These are phyloP conservation scores for Orussus abietinus DNA, from an alignment of 1,140 invertebrate genomes.

Conservation along the genomic window DNA sequence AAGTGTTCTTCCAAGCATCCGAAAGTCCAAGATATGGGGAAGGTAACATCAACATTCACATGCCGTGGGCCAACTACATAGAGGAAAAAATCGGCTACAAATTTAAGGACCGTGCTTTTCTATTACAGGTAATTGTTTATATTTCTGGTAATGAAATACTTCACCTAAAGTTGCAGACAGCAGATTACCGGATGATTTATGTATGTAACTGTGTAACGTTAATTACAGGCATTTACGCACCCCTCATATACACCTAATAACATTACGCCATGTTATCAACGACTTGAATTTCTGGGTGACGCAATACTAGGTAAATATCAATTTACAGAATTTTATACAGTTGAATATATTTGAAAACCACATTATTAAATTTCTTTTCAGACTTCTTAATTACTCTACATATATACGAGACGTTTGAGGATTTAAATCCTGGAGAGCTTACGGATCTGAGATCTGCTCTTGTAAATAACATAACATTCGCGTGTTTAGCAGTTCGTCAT, in stretches of 20 bases:
- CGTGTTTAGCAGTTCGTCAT: constrained; percentile 81
- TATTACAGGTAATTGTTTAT: constrained; percentile 52
- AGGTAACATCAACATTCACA: constrained; percentile 45
- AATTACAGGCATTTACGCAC: constrained; percentile 87
- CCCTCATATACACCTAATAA: constrained; percentile 83
- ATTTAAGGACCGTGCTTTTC: constrained; percentile 60
- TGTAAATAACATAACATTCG: constrained; percentile 95
- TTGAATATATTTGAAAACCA: constrained; percentile 1
- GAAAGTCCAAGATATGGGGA: constrained; percentile 32
- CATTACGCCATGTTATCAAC: constrained; percentile 87
- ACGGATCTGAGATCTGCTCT: constrained; percentile 90
- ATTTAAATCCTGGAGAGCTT: constrained; percentile 76
- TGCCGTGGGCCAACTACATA: constrained; percentile 51
- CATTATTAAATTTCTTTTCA: constrained; percentile 24
- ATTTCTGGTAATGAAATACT: constrained; percentile 11
- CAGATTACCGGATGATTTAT: too few species aligned
- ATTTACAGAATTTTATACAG: constrained; percentile 4
- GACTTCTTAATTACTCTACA: constrained; percentile 89
- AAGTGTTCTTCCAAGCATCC: constrained; percentile 37
- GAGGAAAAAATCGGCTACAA: constrained; percentile 65
- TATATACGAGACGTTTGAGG: constrained; percentile 71
- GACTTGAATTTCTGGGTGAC: constrained; percentile 94
- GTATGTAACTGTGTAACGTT: constrained; percentile 14
- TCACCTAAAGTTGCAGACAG: too few species aligned
- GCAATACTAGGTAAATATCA: constrained; percentile 68